Percentiles rank a stretch among this genome's conserved stretches.
Evolutionary conservation across 2,797 vertebrate genomes (phyloP).

Genomic region (Dipus sagitta): DNA sequence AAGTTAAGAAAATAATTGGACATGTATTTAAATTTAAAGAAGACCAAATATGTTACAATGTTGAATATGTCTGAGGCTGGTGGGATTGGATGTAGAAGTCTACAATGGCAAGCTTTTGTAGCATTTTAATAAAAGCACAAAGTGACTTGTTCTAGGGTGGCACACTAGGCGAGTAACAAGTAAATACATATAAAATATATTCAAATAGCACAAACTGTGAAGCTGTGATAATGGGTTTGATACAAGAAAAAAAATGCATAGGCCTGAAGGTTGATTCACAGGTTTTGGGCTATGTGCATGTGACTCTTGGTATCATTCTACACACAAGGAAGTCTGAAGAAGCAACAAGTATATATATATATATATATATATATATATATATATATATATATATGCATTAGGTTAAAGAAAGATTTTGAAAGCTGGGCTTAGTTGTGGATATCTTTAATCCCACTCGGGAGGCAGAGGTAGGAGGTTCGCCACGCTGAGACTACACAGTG

Average conservation of each 20-base stretch:
- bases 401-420: not conserved
- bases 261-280: not conserved
- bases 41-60: not conserved
- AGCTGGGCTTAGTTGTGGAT: too few relatives aligned
- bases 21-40: conserved; percentile 15
- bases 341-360: not conserved
- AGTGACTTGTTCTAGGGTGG: not conserved
- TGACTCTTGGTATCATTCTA: not conserved
- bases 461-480: too few relatives aligned
- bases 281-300: not conserved
- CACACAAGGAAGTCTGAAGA: not conserved
- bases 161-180: not conserved
- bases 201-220: not conserved
- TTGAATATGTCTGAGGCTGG: not conserved
- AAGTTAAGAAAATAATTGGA: not conserved
- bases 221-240: not conserved
- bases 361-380: too few relatives aligned
- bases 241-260: not conserved
- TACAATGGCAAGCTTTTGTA: not conserved
- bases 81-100: not conserved
- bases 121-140: not conserved
- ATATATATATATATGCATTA: too few relatives aligned
- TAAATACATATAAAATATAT: not conserved
- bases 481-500: too few relatives aligned
- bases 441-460: too few relatives aligned